Conservation (phyloP, 2,888 invertebrate species). For the Diarsia mendica region DNA sequence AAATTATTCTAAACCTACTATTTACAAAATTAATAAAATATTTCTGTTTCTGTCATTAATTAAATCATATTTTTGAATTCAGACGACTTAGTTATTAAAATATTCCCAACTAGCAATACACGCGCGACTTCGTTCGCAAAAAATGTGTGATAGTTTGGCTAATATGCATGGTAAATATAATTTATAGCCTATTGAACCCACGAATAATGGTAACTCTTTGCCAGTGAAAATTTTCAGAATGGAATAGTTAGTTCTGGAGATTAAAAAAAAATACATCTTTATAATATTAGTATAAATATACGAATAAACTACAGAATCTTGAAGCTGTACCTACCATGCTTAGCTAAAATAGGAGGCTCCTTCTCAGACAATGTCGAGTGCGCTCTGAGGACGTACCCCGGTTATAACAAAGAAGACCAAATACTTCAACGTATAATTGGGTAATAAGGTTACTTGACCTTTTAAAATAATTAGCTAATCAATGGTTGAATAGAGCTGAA, state of each 20-base stretch:
- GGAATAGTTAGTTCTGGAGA: too few species aligned
- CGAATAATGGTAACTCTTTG: too few species aligned
- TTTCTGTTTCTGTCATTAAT: not conserved
- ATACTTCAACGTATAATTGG: conserved; percentile 40
- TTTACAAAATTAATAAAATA: not conserved
- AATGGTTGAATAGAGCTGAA: not conserved
- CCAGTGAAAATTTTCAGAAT: too few species aligned
- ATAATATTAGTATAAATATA: too few species aligned
- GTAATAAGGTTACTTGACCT: conserved; percentile 37
- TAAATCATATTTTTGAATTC: not conserved
- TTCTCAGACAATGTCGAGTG: conserved; percentile 25
- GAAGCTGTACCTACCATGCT: not conserved
- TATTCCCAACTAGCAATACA: too few species aligned
- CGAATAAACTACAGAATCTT: not conserved
- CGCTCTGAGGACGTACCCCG: conserved; percentile 11
- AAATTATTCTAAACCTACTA: not conserved
- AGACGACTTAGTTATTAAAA: not conserved
- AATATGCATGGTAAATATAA: too few species aligned
- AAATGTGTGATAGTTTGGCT: too few species aligned
- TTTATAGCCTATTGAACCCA: too few species aligned
- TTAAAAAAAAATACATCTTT: too few species aligned
- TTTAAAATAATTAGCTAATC: conserved; percentile 17
- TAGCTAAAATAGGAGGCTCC: not conserved
- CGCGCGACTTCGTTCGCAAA: too few species aligned
- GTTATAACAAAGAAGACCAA: conserved; percentile 46